Conservation (phyloP, 2,797 vertebrate genomes). For the Miichthys miiuy region DNA sequence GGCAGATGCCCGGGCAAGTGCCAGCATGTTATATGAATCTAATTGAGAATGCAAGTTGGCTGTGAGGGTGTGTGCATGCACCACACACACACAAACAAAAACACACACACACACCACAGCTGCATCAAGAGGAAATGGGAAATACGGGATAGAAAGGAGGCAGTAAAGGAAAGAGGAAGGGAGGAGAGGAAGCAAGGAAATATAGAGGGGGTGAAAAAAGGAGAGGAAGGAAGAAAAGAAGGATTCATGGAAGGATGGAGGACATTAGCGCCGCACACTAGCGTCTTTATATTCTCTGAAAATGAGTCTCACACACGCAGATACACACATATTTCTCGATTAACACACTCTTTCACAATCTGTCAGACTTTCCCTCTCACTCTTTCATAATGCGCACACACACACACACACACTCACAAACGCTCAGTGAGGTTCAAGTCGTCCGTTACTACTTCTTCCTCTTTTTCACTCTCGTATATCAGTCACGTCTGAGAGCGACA, state of each 20-base stretch:
- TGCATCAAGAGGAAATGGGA: slow-evolving; percentile 41
- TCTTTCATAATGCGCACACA: neutral
- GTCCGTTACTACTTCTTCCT: slow-evolving; percentile 72
- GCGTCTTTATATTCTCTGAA: slow-evolving; percentile 22
- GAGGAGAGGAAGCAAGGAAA: slow-evolving; percentile 7
- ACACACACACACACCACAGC: slow-evolving; percentile 47
- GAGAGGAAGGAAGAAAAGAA: slow-evolving; percentile 8
- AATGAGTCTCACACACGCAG: neutral
- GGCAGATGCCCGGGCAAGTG: slow-evolving; percentile 51
- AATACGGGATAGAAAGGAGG: slow-evolving; percentile 12
- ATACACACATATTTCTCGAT: neutral
- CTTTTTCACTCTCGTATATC: slow-evolving; percentile 63
- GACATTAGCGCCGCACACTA: neutral
- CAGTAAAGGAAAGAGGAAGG: slow-evolving; percentile 5
- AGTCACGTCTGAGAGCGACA: slow-evolving; percentile 25
- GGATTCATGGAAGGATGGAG: slow-evolving; percentile 4
- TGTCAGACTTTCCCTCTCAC: neutral
- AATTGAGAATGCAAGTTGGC: slow-evolving; percentile 60
- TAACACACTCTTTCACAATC: slow-evolving; percentile 10
- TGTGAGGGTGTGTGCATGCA: slow-evolving; percentile 9
- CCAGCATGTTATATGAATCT: slow-evolving; percentile 53
- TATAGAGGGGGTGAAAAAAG: slow-evolving; percentile 11
- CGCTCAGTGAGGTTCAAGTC: neutral
- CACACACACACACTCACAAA: slow-evolving; percentile 8
- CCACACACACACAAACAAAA: slow-evolving; percentile 16